Evolutionary conservation across 2,888 invertebrate species (phyloP).

Genomic region (Bugula neritina): DNA sequence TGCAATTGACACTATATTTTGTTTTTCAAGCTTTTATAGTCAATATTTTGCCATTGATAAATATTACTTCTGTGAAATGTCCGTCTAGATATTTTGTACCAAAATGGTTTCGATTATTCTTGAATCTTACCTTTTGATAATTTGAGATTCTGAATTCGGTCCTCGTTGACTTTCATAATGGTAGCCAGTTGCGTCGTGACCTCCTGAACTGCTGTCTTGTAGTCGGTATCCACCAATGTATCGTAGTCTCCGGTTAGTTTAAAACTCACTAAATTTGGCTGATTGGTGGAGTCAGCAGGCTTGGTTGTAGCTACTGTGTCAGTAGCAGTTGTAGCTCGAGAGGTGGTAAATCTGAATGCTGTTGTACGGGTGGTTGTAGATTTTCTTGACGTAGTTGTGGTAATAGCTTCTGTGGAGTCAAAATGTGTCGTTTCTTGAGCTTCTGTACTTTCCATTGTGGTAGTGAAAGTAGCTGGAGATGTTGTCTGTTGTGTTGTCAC

Average conservation of each 20-base stretch:
- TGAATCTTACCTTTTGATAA: conserved; percentile 16
- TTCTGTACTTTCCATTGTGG: no score
- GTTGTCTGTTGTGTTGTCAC: neutral
- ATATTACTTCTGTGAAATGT: no score
- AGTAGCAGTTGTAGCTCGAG: neutral
- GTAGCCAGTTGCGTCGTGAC: conserved; percentile 7
- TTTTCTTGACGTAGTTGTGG: neutral
- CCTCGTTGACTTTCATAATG: neutral
- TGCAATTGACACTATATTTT: no score
- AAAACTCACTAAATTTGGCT: neutral
- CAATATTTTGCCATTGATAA: no score
- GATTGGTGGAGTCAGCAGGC: neutral
- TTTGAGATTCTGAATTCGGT: conserved; percentile 12
- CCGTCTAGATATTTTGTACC: no score
- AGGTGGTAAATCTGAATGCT: neutral
- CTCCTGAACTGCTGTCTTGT: neutral
- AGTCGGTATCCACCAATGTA: neutral
- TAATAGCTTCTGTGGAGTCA: neutral
- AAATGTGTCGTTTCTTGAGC: conserved; percentile 2
- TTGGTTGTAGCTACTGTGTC: neutral
- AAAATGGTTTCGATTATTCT: no score
- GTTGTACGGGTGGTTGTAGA: neutral
- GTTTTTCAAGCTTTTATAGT: no score
- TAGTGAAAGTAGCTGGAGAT: no score
- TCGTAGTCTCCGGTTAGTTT: conserved; percentile 6